Evolutionary conservation across 1,140 invertebrate genomes (phyloP).

Genomic region (Ceratitis capitata): DNA sequence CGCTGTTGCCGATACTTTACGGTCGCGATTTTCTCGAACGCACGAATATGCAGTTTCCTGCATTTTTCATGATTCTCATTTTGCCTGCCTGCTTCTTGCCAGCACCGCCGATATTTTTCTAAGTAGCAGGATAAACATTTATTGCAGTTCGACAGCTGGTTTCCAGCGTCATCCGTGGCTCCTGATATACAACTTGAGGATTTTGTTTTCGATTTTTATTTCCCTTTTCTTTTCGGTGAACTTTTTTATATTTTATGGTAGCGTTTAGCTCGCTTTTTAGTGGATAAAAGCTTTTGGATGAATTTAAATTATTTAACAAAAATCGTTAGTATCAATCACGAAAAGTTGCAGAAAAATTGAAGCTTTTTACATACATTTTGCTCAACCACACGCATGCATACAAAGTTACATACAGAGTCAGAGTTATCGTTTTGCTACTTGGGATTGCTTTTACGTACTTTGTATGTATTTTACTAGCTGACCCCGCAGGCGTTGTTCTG

Average conservation of each 20-base stretch:
- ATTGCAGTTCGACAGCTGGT: constrained; percentile 39
- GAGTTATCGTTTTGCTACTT: too few species aligned
- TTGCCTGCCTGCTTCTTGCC: background rate
- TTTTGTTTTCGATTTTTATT: background rate
- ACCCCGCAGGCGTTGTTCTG: too few species aligned
- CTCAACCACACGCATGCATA: too few species aligned
- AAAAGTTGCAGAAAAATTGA: background rate
- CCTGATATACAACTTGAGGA: constrained; percentile 28
- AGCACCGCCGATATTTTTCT: constrained; percentile 12
- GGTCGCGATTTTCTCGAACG: background rate
- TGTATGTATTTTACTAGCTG: too few species aligned
- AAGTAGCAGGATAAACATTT: constrained; percentile 40
- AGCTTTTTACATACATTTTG: background rate
- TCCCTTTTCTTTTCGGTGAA: background rate
- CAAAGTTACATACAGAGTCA: too few species aligned
- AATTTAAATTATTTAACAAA: constrained; percentile 4
- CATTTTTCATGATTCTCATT: constrained; percentile 17
- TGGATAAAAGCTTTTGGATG: constrained; percentile 2
- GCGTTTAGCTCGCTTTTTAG: background rate
- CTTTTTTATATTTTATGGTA: constrained; percentile 20
- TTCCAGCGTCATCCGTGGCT: constrained; percentile 13
- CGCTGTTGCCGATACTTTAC: constrained; percentile 17
- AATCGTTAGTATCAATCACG: background rate
- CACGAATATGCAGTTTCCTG: constrained; percentile 25
- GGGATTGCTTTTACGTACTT: too few species aligned